These are phyloP conservation scores for Holocentrus rufus DNA, from an alignment of 2,797 vertebrate genomes.

Conservation along the genomic window DNA sequence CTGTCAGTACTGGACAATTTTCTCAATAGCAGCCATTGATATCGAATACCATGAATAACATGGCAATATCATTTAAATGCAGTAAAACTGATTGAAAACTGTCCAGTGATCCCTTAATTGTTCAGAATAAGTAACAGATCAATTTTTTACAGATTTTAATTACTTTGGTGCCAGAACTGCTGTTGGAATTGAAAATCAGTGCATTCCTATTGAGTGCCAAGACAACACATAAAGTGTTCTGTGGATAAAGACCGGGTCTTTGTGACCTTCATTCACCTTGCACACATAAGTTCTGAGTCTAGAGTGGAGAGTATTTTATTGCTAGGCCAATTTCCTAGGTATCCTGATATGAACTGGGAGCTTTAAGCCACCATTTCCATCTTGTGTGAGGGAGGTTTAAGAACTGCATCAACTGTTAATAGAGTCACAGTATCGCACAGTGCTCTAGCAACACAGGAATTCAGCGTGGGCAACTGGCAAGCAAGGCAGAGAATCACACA, in stretches of 20 bases:
- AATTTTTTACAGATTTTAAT: background rate
- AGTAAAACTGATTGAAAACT: background rate
- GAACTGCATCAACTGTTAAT: background rate
- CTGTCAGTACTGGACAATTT: background rate
- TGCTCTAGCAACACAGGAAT: background rate
- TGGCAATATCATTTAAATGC: no score
- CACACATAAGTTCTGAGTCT: background rate
- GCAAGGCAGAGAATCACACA: background rate
- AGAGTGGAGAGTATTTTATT: background rate
- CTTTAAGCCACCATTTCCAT: background rate
- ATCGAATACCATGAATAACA: no score
- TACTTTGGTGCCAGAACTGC: background rate
- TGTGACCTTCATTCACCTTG: no score
- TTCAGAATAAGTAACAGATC: background rate
- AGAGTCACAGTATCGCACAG: background rate
- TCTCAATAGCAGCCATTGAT: background rate
- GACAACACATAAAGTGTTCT: no score
- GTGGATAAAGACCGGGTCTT: background rate
- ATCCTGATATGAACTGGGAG: background rate
- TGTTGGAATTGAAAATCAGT: background rate
- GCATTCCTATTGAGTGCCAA: no score
- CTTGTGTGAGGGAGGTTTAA: background rate
- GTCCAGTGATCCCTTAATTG: background rate
- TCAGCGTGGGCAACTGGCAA: conserved; percentile 2
- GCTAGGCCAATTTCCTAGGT: background rate